Base-by-base conservation (phyloP, 2,888 invertebrate species). In the Thecocarcelia acutangulata region DNA sequence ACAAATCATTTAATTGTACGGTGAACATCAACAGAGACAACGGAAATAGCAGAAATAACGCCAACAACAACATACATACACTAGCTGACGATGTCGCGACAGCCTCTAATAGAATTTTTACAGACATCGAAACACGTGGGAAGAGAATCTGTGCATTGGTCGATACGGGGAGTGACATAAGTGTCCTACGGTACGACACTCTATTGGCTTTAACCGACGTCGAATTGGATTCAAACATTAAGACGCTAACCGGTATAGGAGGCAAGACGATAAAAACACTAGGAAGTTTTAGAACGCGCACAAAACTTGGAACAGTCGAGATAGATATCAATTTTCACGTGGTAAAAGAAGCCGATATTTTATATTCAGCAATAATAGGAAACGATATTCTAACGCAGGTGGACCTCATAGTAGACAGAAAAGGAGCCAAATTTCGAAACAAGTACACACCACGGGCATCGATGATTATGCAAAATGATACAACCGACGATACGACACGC, bases 1-100 rank as follows among this genome's bases (percentile, higher is more conserved):
- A 46, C 28, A 63, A 63, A 33, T 46, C 44, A 2, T 63, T 46
- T 13, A 33, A 63, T 24, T 58, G 56, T 17, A 33, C 56, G 1
- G 4, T 0, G 3, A 17, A 9, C 12, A 13, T 11, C 37, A 58
- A 58, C 0, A 37, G 3, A 2, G 21, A 33, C 8, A 56, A 11
- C 3, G 1, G 12, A 15, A 37, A 56, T 1, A 21, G 9, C 8
- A 21, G 4, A 5, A 40, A 19, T 3, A 40, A 19, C 6, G 3
- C 37, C 1, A 21, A 21, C 0, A 56, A 9, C 12, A 56, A 56
- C 56, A 8, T 17, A 1, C 37, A 37, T 6, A 56, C 15, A 0
- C 9, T 56, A 56, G 15, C 17, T 17, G 56, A 56, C 6, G 54
- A 54, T 12, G 12, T 56, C 0, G 17, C 15, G 0, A 17, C 17